phyloP scores from a whole-genome alignment of 2,888 invertebrate species.

The Ametastegia equiseti region DNA sequence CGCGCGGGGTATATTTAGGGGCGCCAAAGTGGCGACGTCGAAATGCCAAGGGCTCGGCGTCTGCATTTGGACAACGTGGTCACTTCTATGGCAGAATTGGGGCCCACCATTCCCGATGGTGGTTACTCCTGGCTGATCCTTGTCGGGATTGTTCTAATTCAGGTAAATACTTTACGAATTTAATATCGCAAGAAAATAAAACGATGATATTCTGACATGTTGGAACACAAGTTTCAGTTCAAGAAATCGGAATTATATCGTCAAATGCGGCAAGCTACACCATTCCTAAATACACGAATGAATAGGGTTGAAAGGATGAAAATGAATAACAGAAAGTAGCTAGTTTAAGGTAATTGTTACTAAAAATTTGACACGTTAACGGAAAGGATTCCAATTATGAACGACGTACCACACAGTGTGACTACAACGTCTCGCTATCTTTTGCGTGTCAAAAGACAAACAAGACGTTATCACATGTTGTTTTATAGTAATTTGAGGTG shows the following conservation, averaged over 20 bases:
- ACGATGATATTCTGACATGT: background rate
- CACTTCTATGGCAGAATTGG: constrained; percentile 82
- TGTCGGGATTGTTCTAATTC: constrained; percentile 79
- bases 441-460: background rate
- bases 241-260: background rate
- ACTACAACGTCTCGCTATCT: background rate
- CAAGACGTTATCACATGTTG: background rate
- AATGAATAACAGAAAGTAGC: background rate
- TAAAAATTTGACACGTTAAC: background rate
- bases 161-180: too few species aligned
- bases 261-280: too few species aligned
- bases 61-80: constrained; percentile 79
- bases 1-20: background rate
- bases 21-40: background rate
- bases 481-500: background rate
- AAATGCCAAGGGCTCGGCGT: constrained; percentile 63
- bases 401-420: background rate
- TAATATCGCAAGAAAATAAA: background rate
- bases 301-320: too few species aligned
- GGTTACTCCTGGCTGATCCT: constrained; percentile 84
- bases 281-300: too few species aligned
- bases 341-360: background rate
- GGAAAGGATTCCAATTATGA: background rate
- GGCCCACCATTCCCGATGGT: constrained; percentile 82
- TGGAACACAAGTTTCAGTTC: too few species aligned